A percentile compares a stretch with the other conserved stretches of the same genome.
Evolutionary conservation across 2,888 invertebrate species (phyloP).

Genomic region (Tupiocoris notatus): DNA sequence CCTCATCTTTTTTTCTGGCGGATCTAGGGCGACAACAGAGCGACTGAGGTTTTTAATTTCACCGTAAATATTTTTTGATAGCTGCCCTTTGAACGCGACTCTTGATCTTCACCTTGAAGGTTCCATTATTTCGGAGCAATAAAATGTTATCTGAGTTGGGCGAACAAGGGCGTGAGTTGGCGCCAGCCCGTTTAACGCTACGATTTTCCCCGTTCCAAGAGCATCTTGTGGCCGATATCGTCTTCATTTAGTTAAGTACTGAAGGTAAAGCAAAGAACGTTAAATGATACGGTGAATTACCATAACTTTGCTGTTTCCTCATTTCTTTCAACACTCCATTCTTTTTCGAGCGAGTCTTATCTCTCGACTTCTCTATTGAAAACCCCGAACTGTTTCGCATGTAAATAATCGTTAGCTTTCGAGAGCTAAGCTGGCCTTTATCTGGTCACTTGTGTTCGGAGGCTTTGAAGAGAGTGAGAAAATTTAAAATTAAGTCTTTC

Average conservation of each 20-base stretch:
- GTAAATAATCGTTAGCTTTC: too few species aligned
- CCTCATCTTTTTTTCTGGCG: background rate
- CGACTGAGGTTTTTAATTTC: conserved; percentile 36
- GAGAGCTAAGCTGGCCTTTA: too few species aligned
- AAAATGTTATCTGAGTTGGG: conserved; percentile 30
- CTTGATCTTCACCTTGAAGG: conserved; percentile 30
- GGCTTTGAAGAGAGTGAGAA: too few species aligned
- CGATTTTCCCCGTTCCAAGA: background rate
- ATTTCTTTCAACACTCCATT: background rate
- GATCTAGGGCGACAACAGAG: conserved; percentile 17
- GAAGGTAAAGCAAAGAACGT: too few species aligned
- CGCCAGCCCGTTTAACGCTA: background rate
- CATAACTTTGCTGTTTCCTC: too few species aligned
- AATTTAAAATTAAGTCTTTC: too few species aligned
- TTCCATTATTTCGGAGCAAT: conserved; percentile 39
- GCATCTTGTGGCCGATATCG: too few species aligned
- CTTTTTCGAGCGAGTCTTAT: background rate
- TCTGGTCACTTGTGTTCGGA: too few species aligned
- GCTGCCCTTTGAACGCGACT: conserved; percentile 14
- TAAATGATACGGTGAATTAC: too few species aligned
- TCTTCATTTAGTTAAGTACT: too few species aligned
- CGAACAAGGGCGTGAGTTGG: background rate
- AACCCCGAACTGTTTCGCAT: too few species aligned
- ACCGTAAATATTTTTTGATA: conserved; percentile 35
- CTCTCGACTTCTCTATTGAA: background rate